Base-by-base conservation (phyloP, 2,888 invertebrate genomes). In the Emesis furor region DNA sequence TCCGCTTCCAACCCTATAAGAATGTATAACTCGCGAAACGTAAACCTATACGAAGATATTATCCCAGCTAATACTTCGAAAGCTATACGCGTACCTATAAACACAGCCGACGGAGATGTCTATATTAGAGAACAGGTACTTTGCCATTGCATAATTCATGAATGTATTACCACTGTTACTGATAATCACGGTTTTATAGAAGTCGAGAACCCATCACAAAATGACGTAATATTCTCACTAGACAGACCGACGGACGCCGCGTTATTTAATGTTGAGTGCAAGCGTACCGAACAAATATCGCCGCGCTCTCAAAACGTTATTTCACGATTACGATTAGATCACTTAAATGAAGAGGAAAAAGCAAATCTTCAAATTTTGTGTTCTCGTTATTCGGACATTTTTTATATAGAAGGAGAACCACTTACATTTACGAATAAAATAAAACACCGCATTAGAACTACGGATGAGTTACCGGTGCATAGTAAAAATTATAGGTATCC, bases 111-210 rank as follows among this genome's bases (percentile, higher is more conserved):
- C 62, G 80, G 79, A 30, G 79, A 80, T 10, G 17, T 80, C 24
- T 14, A 51, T 0, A 39, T 80, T 2, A 65, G 65, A 0, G 72
- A 76, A 67, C 79, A 80, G 30, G 30, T 80, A 6, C 30, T 76
- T 14, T 67, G 35, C 17, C 72, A 80, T 46, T 80, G 76, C 24
- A 4, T 76, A 32, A 68, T 80, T 2, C n/a, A 7, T 7, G 80
- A 76, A 17, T 80, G 80, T 59, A n/a, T 80, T n/a, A 80, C 80
- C 10, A 76, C 80, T 3, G 76, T 80, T 6, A 76, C 32, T 0
- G 68, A 80, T 5, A 51, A 32, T 24, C 72, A 17, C 39, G 35
- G 76, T n/a, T 59, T 59, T n/a, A 8, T 80, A 73, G 76, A 80
- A 12, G 62, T 80, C 5, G 37, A 30, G 7, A 71, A 72, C 30